A percentile compares a stretch with the other conserved stretches of the same genome.
Conservation (phyloP, 2,888 invertebrate species). For the Caenorhabditis wallacei region DNA sequence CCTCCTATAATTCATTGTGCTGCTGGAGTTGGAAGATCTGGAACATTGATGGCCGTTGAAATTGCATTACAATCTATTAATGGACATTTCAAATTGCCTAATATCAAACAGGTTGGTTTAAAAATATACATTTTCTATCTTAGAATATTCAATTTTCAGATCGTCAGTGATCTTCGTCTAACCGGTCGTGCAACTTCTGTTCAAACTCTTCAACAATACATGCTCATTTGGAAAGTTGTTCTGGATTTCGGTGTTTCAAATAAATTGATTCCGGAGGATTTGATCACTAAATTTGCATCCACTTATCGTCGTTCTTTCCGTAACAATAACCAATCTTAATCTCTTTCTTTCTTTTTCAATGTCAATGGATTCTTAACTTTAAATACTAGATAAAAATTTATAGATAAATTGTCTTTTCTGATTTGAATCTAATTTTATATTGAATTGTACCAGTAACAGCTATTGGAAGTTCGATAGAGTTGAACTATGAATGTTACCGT, state of each 20-base stretch:
- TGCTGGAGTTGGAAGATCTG: constrained; percentile 65
- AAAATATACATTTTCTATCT: too few relatives aligned
- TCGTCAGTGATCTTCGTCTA: constrained; percentile 47
- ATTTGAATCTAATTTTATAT: too few relatives aligned
- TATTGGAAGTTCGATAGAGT: too few relatives aligned
- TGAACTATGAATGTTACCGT: too few relatives aligned
- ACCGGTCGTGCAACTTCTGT: constrained; percentile 58
- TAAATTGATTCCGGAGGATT: constrained; percentile 47
- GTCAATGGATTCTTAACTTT: not conserved
- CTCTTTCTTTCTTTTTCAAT: not conserved
- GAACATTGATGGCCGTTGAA: constrained; percentile 59
- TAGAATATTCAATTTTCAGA: too few relatives aligned
- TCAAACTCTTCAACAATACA: constrained; percentile 67
- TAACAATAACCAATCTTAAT: constrained; percentile 33
- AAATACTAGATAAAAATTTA: not conserved
- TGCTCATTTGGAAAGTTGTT: constrained; percentile 64
- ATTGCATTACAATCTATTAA: constrained; percentile 58
- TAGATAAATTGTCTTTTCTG: too few relatives aligned
- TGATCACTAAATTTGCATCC: constrained; percentile 25
- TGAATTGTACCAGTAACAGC: too few relatives aligned
- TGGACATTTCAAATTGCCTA: constrained; percentile 34
- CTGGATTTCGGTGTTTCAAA: constrained; percentile 63
- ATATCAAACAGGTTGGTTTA: constrained; percentile 53
- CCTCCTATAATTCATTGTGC: constrained; percentile 66
- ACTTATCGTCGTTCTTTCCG: constrained; percentile 50